phyloP scores from a whole-genome alignment of 1,140 invertebrate species.

The Liolophura sinensis region DNA sequence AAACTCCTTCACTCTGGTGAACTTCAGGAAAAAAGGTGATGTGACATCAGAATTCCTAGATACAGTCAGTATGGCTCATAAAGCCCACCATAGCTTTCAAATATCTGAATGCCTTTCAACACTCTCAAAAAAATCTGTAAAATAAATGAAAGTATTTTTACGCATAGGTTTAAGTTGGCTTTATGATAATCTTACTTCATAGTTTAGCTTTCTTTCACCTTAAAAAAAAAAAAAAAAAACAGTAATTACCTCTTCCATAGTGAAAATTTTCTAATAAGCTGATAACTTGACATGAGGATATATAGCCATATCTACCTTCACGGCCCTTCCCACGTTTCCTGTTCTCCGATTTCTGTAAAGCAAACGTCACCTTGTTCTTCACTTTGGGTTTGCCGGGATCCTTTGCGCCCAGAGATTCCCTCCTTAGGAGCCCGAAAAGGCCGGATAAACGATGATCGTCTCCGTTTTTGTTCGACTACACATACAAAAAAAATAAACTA shows the following conservation, averaged over 20 bases:
- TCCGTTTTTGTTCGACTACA: slow-evolving; percentile 26
- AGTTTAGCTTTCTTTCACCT: too few relatives aligned
- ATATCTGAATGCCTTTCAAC: too few relatives aligned
- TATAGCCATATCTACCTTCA: slow-evolving; percentile 17
- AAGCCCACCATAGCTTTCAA: too few relatives aligned
- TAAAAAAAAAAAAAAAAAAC: background rate
- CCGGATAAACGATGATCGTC: slow-evolving; percentile 37
- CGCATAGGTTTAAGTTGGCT: too few relatives aligned
- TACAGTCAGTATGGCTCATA: too few relatives aligned
- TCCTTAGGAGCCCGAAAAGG: slow-evolving; percentile 41
- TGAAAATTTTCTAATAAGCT: background rate
- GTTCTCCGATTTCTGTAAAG: slow-evolving; percentile 32
- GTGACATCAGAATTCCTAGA: too few relatives aligned
- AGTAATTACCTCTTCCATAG: background rate
- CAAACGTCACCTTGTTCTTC: slow-evolving; percentile 39
- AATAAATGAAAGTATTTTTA: too few relatives aligned
- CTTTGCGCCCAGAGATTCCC: slow-evolving; percentile 29
- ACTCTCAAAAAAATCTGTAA: too few relatives aligned
- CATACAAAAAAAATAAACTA: slow-evolving; percentile 10
- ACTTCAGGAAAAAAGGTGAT: too few relatives aligned
- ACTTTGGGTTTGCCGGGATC: slow-evolving; percentile 23
- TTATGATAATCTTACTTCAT: too few relatives aligned
- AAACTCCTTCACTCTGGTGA: too few relatives aligned
- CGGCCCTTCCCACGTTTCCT: slow-evolving; percentile 13
- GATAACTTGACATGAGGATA: background rate